Base-by-base conservation (phyloP, 2,113 vertebrate genomes). In the Rhombomys opimus region DNA sequence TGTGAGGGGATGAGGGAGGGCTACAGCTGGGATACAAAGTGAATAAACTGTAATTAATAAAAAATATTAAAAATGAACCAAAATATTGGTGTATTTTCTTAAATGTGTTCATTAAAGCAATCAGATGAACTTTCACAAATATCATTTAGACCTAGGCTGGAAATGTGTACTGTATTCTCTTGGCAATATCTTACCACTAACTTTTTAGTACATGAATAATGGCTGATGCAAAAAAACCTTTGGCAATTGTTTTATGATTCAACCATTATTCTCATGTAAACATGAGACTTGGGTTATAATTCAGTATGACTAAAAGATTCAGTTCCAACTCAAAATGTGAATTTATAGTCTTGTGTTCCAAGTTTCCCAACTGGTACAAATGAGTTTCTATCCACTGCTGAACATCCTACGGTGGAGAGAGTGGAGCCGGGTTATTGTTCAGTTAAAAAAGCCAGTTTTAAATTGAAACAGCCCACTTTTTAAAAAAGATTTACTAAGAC, bases 401-500 rank as follows among this genome's bases (percentile, higher is more conserved):
- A 90, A 75, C 38, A 52, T 65, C 38, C 8, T 30, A 30, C 27
- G 18, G 70, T 38, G 22, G 72, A 23, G 25, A 18, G 35, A 7
- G 30, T 23, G 8, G 63, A 9, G 23, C 46, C 18, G n/a, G 91
- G 84, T 96, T 76, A 91, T 50, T 88, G 61, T 86, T 35, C 10
- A 78, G 75, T 95, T 73, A 65, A 46, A 52, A 70, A 89, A 90
- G 14, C 50, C 72, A 92, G 61, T 73, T 96, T 95, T 89, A 52
- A 93, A 89, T 23, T 70, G 32, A 30, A 72, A 89, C 27, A 23
- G 11, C 25, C 70, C 4, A 38, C 70, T 94, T 72, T 95, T 70
- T 6, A 46, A 46, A 46, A 46, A 46, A 25, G 68, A 84, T 94
- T 67, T 81, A 96, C 59, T 2, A 93, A 87, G 67, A 93, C 20